A percentile compares a stretch with the other conserved stretches of the same genome.
Conservation (phyloP, 30 jellyfish, hydroid and myxozoan genomes). For the Nemopilema nomurai region DNA sequence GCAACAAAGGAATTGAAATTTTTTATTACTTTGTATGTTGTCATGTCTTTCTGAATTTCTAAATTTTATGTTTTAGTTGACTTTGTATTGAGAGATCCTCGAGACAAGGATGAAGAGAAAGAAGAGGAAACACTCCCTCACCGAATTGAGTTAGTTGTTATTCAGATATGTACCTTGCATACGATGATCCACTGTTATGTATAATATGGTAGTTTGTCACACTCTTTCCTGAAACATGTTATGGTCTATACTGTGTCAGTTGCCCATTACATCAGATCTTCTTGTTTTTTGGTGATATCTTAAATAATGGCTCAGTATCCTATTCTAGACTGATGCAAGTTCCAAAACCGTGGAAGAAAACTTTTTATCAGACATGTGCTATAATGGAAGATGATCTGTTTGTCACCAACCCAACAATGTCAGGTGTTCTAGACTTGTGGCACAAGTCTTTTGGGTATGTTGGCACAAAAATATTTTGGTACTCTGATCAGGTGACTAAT, state of each 20-base stretch:
- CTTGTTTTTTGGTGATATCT: not conserved
- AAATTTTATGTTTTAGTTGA: slow-evolving; percentile 70
- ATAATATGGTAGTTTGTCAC: too few relatives aligned
- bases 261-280: too few relatives aligned
- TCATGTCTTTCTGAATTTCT: not conserved
- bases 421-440: slow-evolving; percentile 90
- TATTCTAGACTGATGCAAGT: slow-evolving; percentile 81
- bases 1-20: not conserved
- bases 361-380: slow-evolving; percentile 56
- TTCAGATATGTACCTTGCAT: not conserved
- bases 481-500: too few relatives aligned
- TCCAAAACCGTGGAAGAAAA: slow-evolving; percentile 90
- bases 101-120: slow-evolving; percentile 78
- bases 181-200: not conserved
- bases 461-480: too few relatives aligned
- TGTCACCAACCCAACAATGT: slow-evolving; percentile 90
- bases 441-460: slow-evolving; percentile 69
- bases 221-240: too few relatives aligned
- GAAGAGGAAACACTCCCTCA: slow-evolving; percentile 79
- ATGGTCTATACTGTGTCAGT: too few relatives aligned
- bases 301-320: too few relatives aligned
- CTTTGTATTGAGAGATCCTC: slow-evolving; percentile 91
- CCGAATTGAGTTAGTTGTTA: slow-evolving; percentile 76
- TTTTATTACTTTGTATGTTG: not conserved
- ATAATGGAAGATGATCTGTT: slow-evolving; percentile 76